A percentile compares a stretch with the other conserved stretches of the same genome.
Conservation (phyloP, 2,888 invertebrate genomes). For the Aporophyla lueneburgensis region DNA sequence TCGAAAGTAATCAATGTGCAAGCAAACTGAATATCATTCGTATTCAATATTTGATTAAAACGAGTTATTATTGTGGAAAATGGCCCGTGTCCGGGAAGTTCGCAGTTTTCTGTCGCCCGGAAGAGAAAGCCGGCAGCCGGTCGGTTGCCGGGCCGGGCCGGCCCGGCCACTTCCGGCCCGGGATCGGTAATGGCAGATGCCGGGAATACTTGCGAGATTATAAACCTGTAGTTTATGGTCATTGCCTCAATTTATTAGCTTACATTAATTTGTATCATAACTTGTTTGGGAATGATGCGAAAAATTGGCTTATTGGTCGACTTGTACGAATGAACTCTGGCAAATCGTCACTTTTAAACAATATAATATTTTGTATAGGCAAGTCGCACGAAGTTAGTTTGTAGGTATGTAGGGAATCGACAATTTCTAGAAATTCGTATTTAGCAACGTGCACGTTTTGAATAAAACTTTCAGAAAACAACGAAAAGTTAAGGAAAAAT, state of each 20-base stretch:
- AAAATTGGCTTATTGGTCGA: background rate
- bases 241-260: constrained; percentile 42
- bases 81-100: constrained; percentile 52
- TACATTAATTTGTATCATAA: constrained; percentile 1
- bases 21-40: constrained; percentile 13
- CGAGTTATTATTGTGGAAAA: constrained; percentile 53
- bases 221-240: constrained; percentile 49
- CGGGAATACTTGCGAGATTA: constrained; percentile 54
- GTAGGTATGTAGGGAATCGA: too few species aligned
- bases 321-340: too few species aligned
- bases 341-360: too few species aligned
- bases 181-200: constrained; percentile 55
- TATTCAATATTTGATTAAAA: constrained; percentile 53
- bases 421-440: too few species aligned
- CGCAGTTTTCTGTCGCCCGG: constrained; percentile 55
- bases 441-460: too few species aligned
- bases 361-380: too few species aligned
- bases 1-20: constrained; percentile 47
- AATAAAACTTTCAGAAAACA: too few species aligned
- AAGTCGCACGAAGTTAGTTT: too few species aligned
- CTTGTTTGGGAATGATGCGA: background rate
- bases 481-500: too few species aligned
- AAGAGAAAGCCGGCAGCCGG: constrained; percentile 54
- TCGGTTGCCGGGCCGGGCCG: constrained; percentile 9
- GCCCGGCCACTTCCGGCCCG: constrained; percentile 43